A percentile compares a stretch with the other conserved stretches of the same genome.
These are phyloP conservation scores for Scortum barcoo DNA, from an alignment of 2,113 vertebrate species.

Conservation along the genomic window DNA sequence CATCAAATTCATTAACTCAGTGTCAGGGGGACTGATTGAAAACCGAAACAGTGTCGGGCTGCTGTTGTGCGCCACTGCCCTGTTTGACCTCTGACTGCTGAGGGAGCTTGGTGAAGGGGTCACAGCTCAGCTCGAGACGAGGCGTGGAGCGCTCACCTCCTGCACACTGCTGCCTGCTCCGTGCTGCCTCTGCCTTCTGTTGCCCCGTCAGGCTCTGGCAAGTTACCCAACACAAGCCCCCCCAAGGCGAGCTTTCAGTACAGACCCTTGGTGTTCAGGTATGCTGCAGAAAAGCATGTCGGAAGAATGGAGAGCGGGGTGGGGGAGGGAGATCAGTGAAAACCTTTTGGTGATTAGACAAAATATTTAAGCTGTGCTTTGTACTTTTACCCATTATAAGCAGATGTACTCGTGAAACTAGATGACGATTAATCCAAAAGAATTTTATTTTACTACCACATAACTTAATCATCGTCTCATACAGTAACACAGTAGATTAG, in stretches of 20 bases:
- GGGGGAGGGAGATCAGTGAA: neutral
- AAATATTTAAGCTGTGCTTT: neutral
- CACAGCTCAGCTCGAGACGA: constrained; percentile 26
- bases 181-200: constrained; percentile 32
- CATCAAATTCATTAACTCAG: constrained; percentile 5
- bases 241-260: constrained; percentile 32
- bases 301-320: neutral
- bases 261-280: constrained; percentile 44
- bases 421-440: neutral
- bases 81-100: constrained; percentile 31
- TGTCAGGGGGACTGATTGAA: constrained; percentile 10
- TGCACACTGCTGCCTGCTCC: constrained; percentile 25
- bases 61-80: constrained; percentile 39
- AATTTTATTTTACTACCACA: neutral
- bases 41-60: neutral
- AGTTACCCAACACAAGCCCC: constrained; percentile 29
- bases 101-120: constrained; percentile 31
- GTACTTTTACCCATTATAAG: neutral
- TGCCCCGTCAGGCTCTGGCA: constrained; percentile 34
- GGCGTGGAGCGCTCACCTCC: constrained; percentile 42
- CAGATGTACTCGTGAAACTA: neutral
- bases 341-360: neutral
- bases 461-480: neutral
- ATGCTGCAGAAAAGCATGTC: constrained; percentile 40
- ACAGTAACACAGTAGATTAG: too few relatives aligned